Evolutionary conservation across 1,140 invertebrate genomes (phyloP).

Genomic region (Hypsibius dujardini): DNA sequence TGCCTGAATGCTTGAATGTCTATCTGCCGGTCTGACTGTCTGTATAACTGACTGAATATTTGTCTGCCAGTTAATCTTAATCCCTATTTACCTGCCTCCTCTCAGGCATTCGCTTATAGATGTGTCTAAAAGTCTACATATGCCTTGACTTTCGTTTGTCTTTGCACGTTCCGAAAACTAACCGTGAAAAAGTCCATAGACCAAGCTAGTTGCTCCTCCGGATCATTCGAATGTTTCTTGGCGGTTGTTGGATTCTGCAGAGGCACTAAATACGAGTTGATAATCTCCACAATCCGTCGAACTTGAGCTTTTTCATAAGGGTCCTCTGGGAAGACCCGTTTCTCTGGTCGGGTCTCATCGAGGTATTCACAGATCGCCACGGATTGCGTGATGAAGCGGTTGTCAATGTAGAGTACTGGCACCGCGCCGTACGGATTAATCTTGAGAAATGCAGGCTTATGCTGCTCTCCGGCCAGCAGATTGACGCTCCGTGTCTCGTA

Average conservation of each 20-base stretch:
- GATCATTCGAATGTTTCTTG: slow-evolving; percentile 2
- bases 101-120: no score
- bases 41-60: no score
- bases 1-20: no score
- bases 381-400: slow-evolving; percentile 66
- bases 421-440: slow-evolving; percentile 86
- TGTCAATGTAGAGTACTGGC: slow-evolving; percentile 67
- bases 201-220: slow-evolving; percentile 8
- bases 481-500: slow-evolving; percentile 83
- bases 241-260: slow-evolving; percentile 16
- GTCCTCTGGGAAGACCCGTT: slow-evolving; percentile 28
- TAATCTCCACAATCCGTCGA: slow-evolving; percentile 23
- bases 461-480: slow-evolving; percentile 53
- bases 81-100: no score
- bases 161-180: no score
- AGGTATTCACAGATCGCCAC: slow-evolving; percentile 37
- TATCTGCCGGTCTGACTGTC: no score
- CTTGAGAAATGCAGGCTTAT: slow-evolving; percentile 66
- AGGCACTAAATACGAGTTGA: slow-evolving; percentile 18
- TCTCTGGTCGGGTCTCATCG: slow-evolving; percentile 32
- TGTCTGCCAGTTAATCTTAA: no score
- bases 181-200: slow-evolving; percentile 17
- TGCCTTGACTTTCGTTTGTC: no score
- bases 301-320: slow-evolving; percentile 26
- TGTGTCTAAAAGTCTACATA: no score